Conservation (phyloP, 2,888 invertebrate genomes). For the Pristionchus maxplancki region DNA sequence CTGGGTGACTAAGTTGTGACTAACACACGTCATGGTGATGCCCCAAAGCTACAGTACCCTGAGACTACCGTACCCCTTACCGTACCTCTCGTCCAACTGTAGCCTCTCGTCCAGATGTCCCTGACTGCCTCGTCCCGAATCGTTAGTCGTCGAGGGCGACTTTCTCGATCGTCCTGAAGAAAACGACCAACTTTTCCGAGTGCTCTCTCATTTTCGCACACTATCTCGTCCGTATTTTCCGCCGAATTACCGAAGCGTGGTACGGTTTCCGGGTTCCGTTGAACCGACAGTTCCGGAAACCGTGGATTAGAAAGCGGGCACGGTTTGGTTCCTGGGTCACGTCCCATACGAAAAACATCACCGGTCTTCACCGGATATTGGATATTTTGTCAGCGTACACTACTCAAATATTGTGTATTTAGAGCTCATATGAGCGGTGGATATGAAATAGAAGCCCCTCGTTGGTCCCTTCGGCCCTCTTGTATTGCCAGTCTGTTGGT, state of each 20-base stretch:
- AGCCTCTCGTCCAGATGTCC: conserved; percentile 66
- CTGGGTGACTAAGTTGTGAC: background rate
- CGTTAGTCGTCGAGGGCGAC: conserved; percentile 70
- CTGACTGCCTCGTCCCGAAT: conserved; percentile 66
- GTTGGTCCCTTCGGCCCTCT: background rate
- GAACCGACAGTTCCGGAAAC: background rate
- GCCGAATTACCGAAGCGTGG: background rate
- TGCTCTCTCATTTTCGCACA: conserved; percentile 23
- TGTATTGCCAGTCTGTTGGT: background rate
- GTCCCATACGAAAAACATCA: background rate
- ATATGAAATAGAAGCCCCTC: conserved; percentile 6
- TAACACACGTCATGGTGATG: background rate
- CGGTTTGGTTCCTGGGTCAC: background rate
- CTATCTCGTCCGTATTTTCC: conserved; percentile 11
- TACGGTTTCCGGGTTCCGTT: background rate
- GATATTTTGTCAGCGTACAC: background rate
- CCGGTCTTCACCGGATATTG: background rate
- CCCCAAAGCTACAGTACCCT: background rate
- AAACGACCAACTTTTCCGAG: background rate
- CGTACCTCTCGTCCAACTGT: conserved; percentile 32
- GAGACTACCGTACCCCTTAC: background rate
- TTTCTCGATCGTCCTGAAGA: conserved; percentile 66
- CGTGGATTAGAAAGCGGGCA: background rate
- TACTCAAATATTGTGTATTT: background rate
- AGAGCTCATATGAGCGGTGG: background rate